Percentiles rank a stretch among this genome's conserved stretches.
phyloP scores from a whole-genome alignment of 2,797 vertebrate genomes.

The Graptemys geographica region DNA sequence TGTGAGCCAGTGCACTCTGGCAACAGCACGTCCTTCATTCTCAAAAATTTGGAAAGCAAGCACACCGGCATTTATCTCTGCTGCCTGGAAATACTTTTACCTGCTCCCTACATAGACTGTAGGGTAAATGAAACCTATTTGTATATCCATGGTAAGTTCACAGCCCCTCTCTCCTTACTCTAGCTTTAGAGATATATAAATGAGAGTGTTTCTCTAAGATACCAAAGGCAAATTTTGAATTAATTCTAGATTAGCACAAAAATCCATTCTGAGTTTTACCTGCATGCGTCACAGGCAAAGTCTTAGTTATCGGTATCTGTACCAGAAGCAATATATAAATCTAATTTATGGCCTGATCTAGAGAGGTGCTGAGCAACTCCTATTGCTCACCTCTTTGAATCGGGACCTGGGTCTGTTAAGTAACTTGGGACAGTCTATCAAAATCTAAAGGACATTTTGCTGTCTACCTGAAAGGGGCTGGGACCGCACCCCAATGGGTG shows the following conservation, averaged over 20 bases:
- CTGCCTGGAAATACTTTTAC: conserved; percentile 72
- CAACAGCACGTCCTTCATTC: conserved; percentile 73
- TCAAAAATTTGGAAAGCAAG: conserved; percentile 75
- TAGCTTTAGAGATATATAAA: background rate
- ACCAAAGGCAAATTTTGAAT: background rate
- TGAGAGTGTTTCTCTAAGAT: background rate
- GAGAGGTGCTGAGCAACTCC: background rate
- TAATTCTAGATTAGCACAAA: background rate
- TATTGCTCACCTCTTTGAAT: background rate
- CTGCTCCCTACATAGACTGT: conserved; percentile 73
- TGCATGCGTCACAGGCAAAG: background rate
- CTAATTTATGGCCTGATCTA: background rate
- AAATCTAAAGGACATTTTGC: background rate
- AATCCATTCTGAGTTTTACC: background rate
- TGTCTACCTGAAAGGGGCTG: background rate
- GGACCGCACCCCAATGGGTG: background rate
- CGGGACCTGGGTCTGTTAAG: background rate
- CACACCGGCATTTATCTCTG: conserved; percentile 76
- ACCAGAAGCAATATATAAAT: background rate
- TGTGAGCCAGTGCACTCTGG: conserved; percentile 68
- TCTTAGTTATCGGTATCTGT: background rate
- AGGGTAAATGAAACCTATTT: conserved; percentile 74
- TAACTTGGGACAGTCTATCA: background rate
- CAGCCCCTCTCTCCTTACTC: background rate
- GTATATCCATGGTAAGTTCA: conserved; percentile 80